These are phyloP conservation scores for Drosophila bifasciata DNA, from an alignment of 1,140 invertebrate species.

Conservation along the genomic window DNA sequence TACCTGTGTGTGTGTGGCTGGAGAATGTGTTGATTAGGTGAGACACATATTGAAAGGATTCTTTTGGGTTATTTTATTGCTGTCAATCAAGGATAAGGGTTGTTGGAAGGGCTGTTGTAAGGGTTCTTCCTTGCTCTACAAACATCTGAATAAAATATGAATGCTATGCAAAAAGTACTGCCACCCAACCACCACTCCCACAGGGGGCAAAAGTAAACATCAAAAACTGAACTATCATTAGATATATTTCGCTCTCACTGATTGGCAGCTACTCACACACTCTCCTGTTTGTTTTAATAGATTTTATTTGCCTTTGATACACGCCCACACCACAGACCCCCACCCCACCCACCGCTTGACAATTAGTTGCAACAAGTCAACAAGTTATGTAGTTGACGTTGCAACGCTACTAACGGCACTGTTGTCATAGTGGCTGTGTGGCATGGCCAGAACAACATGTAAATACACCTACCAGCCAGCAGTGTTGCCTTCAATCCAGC, in stretches of 20 bases:
- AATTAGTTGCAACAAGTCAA: slow-evolving; percentile 70
- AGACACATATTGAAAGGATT: background rate
- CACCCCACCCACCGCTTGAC: too few species aligned
- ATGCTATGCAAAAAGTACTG: too few species aligned
- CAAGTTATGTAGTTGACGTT: slow-evolving; percentile 54
- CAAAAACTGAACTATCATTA: too few species aligned
- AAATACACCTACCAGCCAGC: slow-evolving; percentile 48
- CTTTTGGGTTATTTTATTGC: background rate
- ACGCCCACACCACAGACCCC: background rate
- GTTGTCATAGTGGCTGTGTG: background rate
- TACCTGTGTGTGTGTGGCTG: too few species aligned
- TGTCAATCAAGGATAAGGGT: too few species aligned
- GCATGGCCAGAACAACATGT: slow-evolving; percentile 56
- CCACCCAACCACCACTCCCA: too few species aligned
- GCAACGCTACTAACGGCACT: slow-evolving; percentile 36
- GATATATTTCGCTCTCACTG: slow-evolving; percentile 4
- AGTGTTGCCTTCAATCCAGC: background rate
- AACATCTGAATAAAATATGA: too few species aligned
- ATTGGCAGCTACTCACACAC: slow-evolving; percentile 12
- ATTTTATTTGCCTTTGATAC: slow-evolving; percentile 34
- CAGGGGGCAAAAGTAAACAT: too few species aligned
- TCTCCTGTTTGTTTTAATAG: slow-evolving; percentile 3
- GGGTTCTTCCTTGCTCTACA: too few species aligned
- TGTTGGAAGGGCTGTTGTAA: too few species aligned
- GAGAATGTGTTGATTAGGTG: background rate